phyloP scores from a whole-genome alignment of 2,113 vertebrate species.

The Delphinus delphis region DNA sequence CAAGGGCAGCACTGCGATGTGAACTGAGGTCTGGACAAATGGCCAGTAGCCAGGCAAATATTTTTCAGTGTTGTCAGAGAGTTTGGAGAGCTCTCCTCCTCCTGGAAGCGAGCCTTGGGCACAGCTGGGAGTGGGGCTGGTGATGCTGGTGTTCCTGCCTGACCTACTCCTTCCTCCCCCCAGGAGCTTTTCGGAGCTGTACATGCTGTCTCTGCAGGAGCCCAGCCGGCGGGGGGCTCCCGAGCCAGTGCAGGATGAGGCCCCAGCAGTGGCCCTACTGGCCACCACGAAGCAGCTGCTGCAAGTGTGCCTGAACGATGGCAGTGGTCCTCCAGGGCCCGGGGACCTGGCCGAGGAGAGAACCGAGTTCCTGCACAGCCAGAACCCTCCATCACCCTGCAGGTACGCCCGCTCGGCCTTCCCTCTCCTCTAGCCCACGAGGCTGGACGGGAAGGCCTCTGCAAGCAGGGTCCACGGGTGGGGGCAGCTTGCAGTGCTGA shows the following conservation, averaged over 20 bases:
- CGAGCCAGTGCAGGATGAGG: conserved; percentile 70
- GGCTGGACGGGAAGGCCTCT: background rate
- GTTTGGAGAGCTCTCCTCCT: background rate
- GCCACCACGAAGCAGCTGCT: conserved; percentile 82
- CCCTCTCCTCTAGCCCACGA: no score
- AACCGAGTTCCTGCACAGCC: conserved; percentile 73
- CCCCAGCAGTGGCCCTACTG: conserved; percentile 48
- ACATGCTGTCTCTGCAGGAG: conserved; percentile 91
- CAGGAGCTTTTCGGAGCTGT: conserved; percentile 94
- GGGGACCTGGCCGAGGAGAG: conserved; percentile 73
- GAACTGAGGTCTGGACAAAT: background rate
- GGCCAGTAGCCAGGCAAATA: background rate
- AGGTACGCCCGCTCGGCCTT: conserved; percentile 7
- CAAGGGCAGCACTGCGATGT: background rate
- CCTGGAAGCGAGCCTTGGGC: background rate
- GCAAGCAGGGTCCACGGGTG: fast-evolving
- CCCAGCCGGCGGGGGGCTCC: conserved; percentile 86
- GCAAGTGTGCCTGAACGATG: conserved; percentile 87
- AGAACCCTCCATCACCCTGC: background rate
- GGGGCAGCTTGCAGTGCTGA: background rate
- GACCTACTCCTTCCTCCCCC: background rate
- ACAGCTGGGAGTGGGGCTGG: background rate
- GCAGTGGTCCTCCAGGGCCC: conserved; percentile 63
- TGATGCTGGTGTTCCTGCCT: background rate
- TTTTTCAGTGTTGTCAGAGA: background rate